Evolutionary conservation across 2,113 vertebrate species (phyloP).

Genomic region (Myxocyprinus asiaticus): DNA sequence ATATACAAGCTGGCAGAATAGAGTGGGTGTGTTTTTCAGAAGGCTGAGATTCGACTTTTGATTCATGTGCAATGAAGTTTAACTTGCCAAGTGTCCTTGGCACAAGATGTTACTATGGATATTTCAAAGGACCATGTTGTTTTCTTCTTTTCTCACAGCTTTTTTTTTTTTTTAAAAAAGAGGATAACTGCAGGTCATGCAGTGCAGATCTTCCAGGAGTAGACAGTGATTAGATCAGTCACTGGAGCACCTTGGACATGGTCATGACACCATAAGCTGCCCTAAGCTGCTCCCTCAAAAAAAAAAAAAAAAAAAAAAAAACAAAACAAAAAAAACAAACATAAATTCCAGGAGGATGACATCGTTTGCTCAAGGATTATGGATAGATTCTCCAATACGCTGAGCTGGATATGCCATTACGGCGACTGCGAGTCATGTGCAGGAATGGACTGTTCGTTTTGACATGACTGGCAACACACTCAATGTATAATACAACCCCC

Average conservation of each 20-base stretch:
- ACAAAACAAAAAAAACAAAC: neutral
- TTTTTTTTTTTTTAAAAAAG: no score
- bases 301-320: neutral
- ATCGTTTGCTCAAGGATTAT: conserved; percentile 33
- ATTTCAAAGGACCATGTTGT: no score
- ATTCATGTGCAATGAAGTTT: no score
- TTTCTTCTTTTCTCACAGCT: no score
- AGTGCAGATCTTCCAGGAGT: neutral
- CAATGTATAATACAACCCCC: conserved; percentile 13
- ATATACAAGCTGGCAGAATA: neutral
- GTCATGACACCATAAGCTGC: conserved; percentile 18
- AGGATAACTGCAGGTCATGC: neutral
- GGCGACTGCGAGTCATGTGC: conserved; percentile 13
- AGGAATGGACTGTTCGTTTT: conserved; percentile 12
- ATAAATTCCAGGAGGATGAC: conserved; percentile 38
- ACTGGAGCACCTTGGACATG: conserved; percentile 5
- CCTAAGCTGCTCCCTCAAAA: conserved; percentile 26
- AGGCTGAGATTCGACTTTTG: neutral
- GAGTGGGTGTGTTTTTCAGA: neutral
- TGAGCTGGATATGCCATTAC: conserved; percentile 19
- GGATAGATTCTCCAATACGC: neutral
- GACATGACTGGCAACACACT: neutral
- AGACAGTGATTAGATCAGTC: conserved; percentile 11
- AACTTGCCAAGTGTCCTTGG: no score
- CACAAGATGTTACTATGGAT: no score